Percentiles rank a stretch among this genome's conserved stretches.
Conservation (phyloP, 2,113 vertebrate species). For the Peucedramus taeniatus region DNA sequence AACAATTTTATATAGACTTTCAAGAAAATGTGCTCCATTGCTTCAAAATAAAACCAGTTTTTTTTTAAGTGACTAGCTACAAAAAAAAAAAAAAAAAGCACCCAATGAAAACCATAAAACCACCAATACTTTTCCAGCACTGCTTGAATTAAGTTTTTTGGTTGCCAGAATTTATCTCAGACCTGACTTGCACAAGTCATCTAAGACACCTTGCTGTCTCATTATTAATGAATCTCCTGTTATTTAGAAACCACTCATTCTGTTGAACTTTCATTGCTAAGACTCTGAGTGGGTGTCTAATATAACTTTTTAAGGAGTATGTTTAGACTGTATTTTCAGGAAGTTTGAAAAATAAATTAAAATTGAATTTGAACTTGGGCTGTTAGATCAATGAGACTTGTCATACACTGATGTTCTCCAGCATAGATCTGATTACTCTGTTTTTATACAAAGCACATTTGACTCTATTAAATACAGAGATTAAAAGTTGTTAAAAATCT, state of each 20-base stretch:
- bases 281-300: neutral
- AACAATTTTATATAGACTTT: neutral
- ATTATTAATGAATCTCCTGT: neutral
- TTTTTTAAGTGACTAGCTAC: neutral
- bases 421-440: neutral
- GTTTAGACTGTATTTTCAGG: neutral
- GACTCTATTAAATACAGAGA: neutral
- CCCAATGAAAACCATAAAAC: neutral
- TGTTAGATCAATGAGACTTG: accelerated
- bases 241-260: neutral
- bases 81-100: neutral
- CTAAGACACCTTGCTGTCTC: neutral
- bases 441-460: neutral
- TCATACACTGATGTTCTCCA: neutral
- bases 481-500: neutral
- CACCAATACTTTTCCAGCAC: neutral
- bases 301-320: neutral
- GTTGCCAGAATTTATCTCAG: neutral
- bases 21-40: neutral
- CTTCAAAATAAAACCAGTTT: neutral
- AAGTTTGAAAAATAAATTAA: neutral
- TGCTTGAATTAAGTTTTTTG: neutral
- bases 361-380: neutral
- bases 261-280: neutral
- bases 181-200: neutral